phyloP scores from a whole-genome alignment of 2,113 vertebrate species.

The Eonycteris spelaea region DNA sequence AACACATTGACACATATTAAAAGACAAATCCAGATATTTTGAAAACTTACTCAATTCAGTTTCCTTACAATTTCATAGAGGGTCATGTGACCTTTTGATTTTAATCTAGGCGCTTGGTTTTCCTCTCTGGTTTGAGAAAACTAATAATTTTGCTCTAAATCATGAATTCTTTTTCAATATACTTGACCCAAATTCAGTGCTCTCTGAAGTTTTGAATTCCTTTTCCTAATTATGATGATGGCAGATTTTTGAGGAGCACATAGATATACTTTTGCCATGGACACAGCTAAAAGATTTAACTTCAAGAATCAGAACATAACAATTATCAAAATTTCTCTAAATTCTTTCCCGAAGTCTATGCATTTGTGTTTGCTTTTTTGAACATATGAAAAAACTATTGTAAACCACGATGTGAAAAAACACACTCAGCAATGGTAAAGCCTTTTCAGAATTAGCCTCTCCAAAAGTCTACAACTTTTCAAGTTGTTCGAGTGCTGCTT shows the following conservation, averaged over 20 bases:
- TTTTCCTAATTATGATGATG: background rate
- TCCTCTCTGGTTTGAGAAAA: background rate
- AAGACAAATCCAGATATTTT: background rate
- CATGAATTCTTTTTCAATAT: background rate
- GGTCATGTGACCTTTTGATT: background rate
- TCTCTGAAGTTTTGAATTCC: background rate
- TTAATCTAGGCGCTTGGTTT: background rate
- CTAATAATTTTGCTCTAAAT: background rate
- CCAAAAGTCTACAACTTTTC: constrained; percentile 48
- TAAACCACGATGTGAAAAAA: constrained; percentile 56
- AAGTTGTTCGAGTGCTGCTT: constrained; percentile 54
- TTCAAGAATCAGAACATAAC: background rate
- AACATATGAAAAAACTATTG: constrained; percentile 44
- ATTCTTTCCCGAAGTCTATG: constrained; percentile 34
- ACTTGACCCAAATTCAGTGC: background rate
- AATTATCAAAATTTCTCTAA: constrained; percentile 1
- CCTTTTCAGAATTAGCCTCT: constrained; percentile 39
- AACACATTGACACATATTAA: background rate
- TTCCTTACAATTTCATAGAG: background rate
- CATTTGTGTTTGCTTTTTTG: constrained; percentile 38
- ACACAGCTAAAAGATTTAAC: background rate
- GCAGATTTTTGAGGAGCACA: background rate
- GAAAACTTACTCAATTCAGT: background rate
- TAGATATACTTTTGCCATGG: background rate
- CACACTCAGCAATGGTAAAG: constrained; percentile 46